Conservation (phyloP, 2,113 vertebrate genomes). For the Dasyprocta punctata region DNA sequence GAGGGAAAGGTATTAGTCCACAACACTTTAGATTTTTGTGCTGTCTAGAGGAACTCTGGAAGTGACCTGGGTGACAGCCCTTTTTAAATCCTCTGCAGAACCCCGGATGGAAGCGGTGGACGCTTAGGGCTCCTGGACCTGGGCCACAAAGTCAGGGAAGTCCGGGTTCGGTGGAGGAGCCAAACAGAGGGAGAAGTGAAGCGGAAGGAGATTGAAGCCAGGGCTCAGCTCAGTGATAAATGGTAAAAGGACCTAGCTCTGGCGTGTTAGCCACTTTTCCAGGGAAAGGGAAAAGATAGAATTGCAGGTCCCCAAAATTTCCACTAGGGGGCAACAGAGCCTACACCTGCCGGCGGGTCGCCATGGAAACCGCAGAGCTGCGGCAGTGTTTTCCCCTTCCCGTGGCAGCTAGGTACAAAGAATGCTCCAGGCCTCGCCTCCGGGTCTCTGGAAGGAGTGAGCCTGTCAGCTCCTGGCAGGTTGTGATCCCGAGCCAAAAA, state of each 20-base stretch:
- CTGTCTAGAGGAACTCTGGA: conserved; percentile 6
- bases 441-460: rapidly evolving
- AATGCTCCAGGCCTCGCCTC: not conserved
- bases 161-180: not conserved
- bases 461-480: not conserved
- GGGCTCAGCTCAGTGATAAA: not conserved
- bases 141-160: not conserved
- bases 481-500: not conserved
- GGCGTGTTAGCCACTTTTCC: not conserved
- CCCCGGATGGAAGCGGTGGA: not conserved
- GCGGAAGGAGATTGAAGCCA: not conserved
- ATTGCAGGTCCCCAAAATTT: not conserved
- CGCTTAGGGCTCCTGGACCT: not conserved
- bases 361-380: not conserved
- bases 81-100: not conserved
- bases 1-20: not conserved
- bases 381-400: rapidly evolving
- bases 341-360: not conserved
- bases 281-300: not conserved
- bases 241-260: not conserved
- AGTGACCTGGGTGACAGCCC: not conserved
- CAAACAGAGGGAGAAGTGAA: not conserved
- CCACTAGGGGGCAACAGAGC: conserved; percentile 2
- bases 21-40: not conserved
- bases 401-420: rapidly evolving